A percentile compares a stretch with the other conserved stretches of the same genome.
These are phyloP conservation scores for Sarotherodon lohbergeri DNA, from an alignment of 2,113 vertebrate species.

Conservation along the genomic window DNA sequence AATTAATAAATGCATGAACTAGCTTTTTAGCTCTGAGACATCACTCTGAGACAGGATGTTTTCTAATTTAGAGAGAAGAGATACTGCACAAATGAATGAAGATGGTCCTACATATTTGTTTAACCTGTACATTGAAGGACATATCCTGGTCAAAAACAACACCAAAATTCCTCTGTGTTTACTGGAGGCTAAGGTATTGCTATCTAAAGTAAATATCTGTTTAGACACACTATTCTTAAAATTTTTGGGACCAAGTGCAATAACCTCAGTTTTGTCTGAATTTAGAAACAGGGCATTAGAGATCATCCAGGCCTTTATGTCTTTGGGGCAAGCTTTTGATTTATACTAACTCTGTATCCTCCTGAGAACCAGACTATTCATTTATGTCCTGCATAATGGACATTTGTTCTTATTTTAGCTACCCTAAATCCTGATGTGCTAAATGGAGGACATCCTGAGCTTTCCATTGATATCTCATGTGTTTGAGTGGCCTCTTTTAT, in stretches of 20 bases:
- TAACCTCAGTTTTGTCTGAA: neutral
- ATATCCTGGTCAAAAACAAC: neutral
- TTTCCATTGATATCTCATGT: neutral
- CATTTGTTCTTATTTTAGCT: neutral
- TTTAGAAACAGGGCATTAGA: neutral
- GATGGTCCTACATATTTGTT: neutral
- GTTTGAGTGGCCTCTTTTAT: neutral
- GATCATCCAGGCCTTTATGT: neutral
- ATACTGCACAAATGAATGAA: neutral
- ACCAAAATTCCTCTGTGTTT: neutral
- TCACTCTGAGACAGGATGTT: neutral
- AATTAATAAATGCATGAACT: neutral
- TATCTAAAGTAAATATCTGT: neutral
- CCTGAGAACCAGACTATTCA: neutral
- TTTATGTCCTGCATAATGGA: neutral
- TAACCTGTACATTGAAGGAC: neutral
- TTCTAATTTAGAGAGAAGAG: neutral
- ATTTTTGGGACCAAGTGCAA: neutral
- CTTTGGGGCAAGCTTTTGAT: neutral
- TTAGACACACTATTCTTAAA: neutral
- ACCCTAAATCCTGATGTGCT: neutral
- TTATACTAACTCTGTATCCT: neutral
- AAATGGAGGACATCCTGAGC: neutral
- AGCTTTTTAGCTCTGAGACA: neutral
- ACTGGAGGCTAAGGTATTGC: neutral